A percentile compares a stretch with the other conserved stretches of the same genome.
phyloP scores from a whole-genome alignment of 1,140 invertebrate genomes.

The Mactra quadrangularis region DNA sequence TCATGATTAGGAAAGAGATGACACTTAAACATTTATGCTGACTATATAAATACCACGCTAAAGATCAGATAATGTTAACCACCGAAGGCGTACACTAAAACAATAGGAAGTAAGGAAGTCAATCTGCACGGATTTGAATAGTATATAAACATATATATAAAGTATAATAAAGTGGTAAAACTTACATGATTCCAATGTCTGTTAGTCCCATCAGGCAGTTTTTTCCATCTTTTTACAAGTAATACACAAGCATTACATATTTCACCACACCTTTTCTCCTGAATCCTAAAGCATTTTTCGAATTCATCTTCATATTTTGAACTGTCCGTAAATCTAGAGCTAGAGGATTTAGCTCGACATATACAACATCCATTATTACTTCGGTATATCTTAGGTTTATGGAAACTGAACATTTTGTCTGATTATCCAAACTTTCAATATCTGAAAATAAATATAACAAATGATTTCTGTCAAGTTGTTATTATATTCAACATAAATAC shows the following conservation, averaged over 20 bases:
- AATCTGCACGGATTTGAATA: no score
- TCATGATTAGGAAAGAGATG: no score
- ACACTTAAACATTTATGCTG: no score
- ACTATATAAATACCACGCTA: no score
- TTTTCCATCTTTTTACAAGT: conserved; percentile 93
- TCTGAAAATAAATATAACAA: conserved; percentile 14
- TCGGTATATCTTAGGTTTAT: conserved; percentile 94
- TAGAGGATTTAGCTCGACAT: conserved; percentile 93
- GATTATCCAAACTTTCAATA: background rate
- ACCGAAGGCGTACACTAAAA: no score
- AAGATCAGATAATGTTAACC: no score
- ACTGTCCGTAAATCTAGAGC: conserved; percentile 94
- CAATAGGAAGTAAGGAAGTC: no score
- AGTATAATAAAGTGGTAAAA: no score
- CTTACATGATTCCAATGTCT: conserved; percentile 94
- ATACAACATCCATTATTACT: conserved; percentile 94
- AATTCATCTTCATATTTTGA: conserved; percentile 94
- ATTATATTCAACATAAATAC: background rate
- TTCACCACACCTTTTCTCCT: conserved; percentile 89
- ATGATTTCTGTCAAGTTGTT: background rate
- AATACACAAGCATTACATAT: conserved; percentile 96
- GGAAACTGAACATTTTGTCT: conserved; percentile 92
- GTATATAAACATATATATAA: no score
- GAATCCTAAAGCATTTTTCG: conserved; percentile 91
- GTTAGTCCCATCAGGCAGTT: conserved; percentile 90